Conservation (phyloP, 2,113 vertebrate species). For the Hydrolagus affinis region DNA sequence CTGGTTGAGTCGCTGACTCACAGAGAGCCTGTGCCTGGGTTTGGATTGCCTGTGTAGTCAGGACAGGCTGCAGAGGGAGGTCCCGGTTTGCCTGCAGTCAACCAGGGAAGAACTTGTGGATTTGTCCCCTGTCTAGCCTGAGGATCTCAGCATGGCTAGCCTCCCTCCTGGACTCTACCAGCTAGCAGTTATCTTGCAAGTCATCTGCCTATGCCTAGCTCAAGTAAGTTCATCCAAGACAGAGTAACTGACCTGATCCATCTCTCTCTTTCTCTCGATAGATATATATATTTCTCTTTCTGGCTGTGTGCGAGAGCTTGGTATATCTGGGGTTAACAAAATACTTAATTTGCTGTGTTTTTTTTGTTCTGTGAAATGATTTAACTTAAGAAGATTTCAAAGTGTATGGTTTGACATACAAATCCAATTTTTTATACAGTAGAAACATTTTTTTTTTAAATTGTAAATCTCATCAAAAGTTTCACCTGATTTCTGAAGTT, state of each 20-base stretch:
- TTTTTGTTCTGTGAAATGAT: too few species aligned
- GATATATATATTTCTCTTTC: background rate
- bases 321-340: conserved; percentile 23
- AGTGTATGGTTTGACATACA: too few species aligned
- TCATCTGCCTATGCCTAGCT: conserved; percentile 67
- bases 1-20: too few species aligned
- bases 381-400: too few species aligned
- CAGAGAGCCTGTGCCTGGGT: background rate
- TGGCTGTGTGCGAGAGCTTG: conserved; percentile 29
- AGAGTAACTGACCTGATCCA: too few species aligned
- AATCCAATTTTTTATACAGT: too few species aligned
- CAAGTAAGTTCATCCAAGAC: conserved; percentile 54
- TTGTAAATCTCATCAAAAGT: too few species aligned
- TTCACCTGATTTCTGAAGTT: too few species aligned
- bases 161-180: conserved; percentile 37
- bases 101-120: conserved; percentile 45
- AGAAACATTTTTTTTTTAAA: too few species aligned
- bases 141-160: conserved; percentile 61
- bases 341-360: too few species aligned
- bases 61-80: conserved; percentile 41
- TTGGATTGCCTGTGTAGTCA: conserved; percentile 40
- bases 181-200: conserved; percentile 68
- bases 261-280: conserved; percentile 61
- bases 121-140: conserved; percentile 41
- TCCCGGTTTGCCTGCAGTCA: conserved; percentile 42